phyloP scores from a whole-genome alignment of 23 tunicate genomes.

The Trididemnum miniatum region DNA sequence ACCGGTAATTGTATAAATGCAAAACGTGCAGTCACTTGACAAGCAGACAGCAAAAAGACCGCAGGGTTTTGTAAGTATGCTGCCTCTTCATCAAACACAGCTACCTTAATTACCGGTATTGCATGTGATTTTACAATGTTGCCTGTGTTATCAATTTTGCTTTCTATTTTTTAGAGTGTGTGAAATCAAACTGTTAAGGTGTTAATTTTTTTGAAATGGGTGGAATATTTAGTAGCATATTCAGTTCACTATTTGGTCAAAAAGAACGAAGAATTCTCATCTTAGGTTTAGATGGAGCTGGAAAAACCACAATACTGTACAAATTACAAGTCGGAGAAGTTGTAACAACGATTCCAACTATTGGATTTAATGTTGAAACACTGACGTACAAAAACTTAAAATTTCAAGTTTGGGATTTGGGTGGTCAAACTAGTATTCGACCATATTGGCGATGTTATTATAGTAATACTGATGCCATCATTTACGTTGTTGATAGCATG shows the following conservation, averaged over 20 bases:
- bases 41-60: no score
- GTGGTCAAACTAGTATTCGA: slow-evolving; percentile 97
- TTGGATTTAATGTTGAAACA: slow-evolving; percentile 99
- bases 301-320: slow-evolving; percentile 97
- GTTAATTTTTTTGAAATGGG: slow-evolving; percentile 66
- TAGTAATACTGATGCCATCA: slow-evolving; percentile 99
- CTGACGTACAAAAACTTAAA: slow-evolving; percentile 93
- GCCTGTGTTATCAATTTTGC: no score
- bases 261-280: slow-evolving; percentile 94
- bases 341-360: slow-evolving; percentile 99
- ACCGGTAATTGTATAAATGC: no score
- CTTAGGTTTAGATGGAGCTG: slow-evolving; percentile 98
- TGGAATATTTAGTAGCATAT: slow-evolving; percentile 54
- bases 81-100: no score
- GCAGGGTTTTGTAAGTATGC: no score
- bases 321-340: slow-evolving; percentile 98
- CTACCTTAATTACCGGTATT: no score
- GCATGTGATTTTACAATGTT: no score
- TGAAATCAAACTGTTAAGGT: no score
- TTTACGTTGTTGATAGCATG: slow-evolving; percentile 98
- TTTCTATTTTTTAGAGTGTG: no score
- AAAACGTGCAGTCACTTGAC: no score
- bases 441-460: slow-evolving; percentile 99
- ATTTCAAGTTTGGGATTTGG: slow-evolving; percentile 99
- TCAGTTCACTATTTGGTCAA: slow-evolving; percentile 91